phyloP scores from a whole-genome alignment of 2,888 invertebrate species.

The Drosophila mulleri region DNA sequence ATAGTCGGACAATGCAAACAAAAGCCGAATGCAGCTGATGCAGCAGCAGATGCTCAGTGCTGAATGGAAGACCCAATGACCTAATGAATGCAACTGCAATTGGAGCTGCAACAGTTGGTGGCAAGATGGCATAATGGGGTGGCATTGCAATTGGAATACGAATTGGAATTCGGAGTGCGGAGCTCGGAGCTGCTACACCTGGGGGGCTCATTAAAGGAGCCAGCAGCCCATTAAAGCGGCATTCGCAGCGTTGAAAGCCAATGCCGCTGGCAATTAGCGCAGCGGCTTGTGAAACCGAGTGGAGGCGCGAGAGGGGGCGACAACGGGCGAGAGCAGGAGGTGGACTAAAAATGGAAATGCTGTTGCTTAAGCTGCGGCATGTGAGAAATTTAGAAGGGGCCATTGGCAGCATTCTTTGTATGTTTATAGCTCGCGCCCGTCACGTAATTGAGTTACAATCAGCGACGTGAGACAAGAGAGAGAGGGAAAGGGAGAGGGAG shows the following conservation, averaged over 20 bases:
- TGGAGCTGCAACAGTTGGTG: conserved; percentile 53
- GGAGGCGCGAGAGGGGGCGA: not conserved
- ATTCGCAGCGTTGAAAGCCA: conserved; percentile 68
- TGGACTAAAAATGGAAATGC: conserved; percentile 64
- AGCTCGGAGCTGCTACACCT: conserved; percentile 32
- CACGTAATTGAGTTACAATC: conserved; percentile 46
- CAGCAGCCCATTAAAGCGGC: conserved; percentile 69
- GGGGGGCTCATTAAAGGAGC: conserved; percentile 55
- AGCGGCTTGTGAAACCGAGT: not conserved
- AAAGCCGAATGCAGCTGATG: conserved; percentile 13
- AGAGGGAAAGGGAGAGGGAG: not conserved
- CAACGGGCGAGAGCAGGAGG: not conserved
- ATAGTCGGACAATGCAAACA: conserved; percentile 37
- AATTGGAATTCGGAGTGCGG: conserved; percentile 7
- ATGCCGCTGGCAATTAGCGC: conserved; percentile 61
- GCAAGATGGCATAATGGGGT: conserved; percentile 29
- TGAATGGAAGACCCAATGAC: conserved; percentile 54
- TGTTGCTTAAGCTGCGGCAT: conserved; percentile 35
- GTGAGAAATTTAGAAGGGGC: conserved; percentile 36
- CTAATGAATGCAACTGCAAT: conserved; percentile 58
- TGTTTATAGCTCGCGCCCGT: conserved; percentile 26
- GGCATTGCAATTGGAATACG: conserved; percentile 14
- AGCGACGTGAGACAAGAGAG: not conserved
- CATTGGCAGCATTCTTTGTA: conserved; percentile 19
- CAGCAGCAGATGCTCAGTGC: conserved; percentile 2